phyloP scores from a whole-genome alignment of 2,888 invertebrate genomes.

The Sesia apiformis region DNA sequence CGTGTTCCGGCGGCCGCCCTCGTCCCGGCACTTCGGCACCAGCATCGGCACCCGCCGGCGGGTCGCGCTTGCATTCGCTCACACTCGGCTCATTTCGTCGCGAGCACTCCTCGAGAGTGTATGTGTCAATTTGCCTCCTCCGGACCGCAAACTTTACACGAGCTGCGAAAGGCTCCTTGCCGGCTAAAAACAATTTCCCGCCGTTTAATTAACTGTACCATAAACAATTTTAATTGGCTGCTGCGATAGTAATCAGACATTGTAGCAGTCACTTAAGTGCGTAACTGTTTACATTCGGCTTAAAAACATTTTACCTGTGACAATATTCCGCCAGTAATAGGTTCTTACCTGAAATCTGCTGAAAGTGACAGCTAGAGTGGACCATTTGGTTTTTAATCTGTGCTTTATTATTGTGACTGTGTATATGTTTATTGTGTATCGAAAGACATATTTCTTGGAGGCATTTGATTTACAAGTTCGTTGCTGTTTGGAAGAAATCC shows the following conservation, averaged over 20 bases:
- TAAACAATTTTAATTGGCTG: conserved; percentile 21
- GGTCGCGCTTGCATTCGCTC: conserved; percentile 13
- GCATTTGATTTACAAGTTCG: neutral
- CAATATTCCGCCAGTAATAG: neutral
- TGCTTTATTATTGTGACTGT: conserved; percentile 40
- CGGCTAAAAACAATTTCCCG: conserved; percentile 13
- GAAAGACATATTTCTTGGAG: neutral
- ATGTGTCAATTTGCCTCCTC: conserved; percentile 23
- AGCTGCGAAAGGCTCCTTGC: conserved; percentile 25
- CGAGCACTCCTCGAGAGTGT: conserved; percentile 29
- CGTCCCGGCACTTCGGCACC: conserved; percentile 12
- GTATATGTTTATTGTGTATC: conserved; percentile 29
- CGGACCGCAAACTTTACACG: conserved; percentile 61
- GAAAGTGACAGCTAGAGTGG: conserved; percentile 52
- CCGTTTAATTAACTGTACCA: conserved; percentile 21
- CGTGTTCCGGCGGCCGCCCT: conserved; percentile 42
- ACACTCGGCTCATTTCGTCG: conserved; percentile 43
- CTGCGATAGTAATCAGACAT: conserved; percentile 8
- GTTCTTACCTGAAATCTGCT: conserved; percentile 17
- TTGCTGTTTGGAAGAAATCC: neutral
- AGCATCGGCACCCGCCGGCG: conserved; percentile 8
- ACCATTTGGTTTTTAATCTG: conserved; percentile 31
- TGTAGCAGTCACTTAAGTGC: conserved; percentile 8
- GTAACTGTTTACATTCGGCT: neutral
- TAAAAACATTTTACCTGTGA: neutral